Evolutionary conservation across 2,113 vertebrate species (phyloP).

Genomic region (Solenodon paradoxus): DNA sequence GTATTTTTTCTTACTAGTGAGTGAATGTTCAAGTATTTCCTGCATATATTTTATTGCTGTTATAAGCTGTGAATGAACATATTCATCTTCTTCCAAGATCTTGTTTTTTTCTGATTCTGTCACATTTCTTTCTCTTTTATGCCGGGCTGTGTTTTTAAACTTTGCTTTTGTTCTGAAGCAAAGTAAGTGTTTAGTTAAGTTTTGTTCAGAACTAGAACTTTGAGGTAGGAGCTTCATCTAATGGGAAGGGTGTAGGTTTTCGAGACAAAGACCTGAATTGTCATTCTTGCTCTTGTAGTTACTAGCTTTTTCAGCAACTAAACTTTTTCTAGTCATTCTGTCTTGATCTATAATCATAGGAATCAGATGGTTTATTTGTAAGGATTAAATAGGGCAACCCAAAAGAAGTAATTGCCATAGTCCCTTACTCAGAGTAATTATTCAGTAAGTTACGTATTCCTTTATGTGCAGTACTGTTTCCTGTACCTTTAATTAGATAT

Average conservation of each 20-base stretch:
- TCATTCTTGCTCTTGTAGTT: neutral
- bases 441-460: neutral
- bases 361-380: neutral
- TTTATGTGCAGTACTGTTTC: neutral
- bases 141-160: neutral
- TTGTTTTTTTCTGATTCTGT: neutral
- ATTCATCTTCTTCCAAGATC: neutral
- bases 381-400: neutral
- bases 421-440: neutral
- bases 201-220: slow-evolving; percentile 13
- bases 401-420: neutral
- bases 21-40: neutral
- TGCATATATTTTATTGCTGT: neutral
- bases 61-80: neutral
- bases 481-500: neutral
- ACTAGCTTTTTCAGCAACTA: neutral
- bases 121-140: neutral
- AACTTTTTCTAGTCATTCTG: neutral
- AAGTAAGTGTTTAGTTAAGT: neutral
- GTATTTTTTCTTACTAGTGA: neutral
- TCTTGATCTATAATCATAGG: neutral
- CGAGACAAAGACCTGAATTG: neutral
- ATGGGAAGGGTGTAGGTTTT: neutral
- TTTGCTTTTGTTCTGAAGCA: neutral
- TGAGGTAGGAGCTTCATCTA: neutral